phyloP scores from a whole-genome alignment of 1,140 invertebrate species.

The Globodera ellingtonae region DNA sequence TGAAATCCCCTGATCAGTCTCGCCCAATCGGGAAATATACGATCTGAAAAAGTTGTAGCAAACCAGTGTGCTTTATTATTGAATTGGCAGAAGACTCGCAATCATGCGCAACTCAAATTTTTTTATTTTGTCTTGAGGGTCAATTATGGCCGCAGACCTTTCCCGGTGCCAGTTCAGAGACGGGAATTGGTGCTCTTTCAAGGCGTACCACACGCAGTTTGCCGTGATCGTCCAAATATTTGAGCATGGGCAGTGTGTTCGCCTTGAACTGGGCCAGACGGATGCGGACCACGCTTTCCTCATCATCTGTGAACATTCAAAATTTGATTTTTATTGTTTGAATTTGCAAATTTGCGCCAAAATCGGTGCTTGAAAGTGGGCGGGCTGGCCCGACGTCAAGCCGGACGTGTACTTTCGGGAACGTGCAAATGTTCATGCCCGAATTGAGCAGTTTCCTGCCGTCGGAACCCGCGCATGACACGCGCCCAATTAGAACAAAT shows the following conservation, averaged over 20 bases:
- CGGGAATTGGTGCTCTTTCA: slow-evolving; percentile 1
- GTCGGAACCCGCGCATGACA: too few relatives aligned
- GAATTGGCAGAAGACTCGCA: too few relatives aligned
- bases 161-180: slow-evolving; percentile 9
- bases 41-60: too few relatives aligned
- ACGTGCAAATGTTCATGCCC: too few relatives aligned
- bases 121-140: background rate
- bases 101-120: background rate
- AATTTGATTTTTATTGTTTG: slow-evolving; percentile 8
- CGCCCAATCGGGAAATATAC: too few relatives aligned
- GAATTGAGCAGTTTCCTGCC: too few relatives aligned
- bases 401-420: background rate
- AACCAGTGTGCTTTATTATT: too few relatives aligned
- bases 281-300: slow-evolving; percentile 44
- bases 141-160: slow-evolving; percentile 31
- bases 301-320: slow-evolving; percentile 51
- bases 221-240: slow-evolving; percentile 59
- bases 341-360: background rate
- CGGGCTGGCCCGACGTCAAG: too few relatives aligned
- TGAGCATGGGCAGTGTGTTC: slow-evolving; percentile 64
- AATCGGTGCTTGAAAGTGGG: background rate
- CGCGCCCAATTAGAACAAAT: background rate
- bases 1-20: too few relatives aligned
- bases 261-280: slow-evolving; percentile 58
- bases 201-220: slow-evolving; percentile 61